Conservation (phyloP, 2,888 invertebrate genomes). For the Eupithecia subfuscata region DNA sequence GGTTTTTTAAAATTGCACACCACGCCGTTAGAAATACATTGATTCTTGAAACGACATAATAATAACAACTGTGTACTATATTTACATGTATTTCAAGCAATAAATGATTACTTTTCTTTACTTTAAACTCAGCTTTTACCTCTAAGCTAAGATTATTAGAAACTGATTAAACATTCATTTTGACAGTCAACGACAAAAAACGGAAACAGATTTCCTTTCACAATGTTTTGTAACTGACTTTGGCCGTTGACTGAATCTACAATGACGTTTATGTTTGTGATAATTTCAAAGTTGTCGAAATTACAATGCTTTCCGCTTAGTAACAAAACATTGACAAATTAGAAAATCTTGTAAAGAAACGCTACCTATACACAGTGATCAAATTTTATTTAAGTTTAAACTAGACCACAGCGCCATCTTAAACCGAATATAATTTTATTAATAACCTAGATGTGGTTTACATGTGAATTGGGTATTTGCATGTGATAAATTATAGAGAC, state of each 20-base stretch:
- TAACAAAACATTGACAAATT: neutral
- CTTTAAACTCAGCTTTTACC: no score
- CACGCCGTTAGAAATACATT: no score
- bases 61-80: no score
- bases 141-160: no score
- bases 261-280: neutral
- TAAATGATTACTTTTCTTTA: no score
- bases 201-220: no score
- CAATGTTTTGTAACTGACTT: neutral
- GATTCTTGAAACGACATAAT: no score
- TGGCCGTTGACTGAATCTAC: neutral
- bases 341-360: neutral
- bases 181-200: no score
- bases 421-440: neutral
- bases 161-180: no score
- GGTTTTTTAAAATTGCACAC: no score
- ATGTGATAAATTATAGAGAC: constrained; percentile 26
- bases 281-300: neutral
- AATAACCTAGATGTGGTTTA: constrained; percentile 20
- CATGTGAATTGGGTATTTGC: constrained; percentile 31
- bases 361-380: neutral
- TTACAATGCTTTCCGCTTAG: neutral
- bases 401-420: neutral
- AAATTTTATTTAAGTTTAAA: neutral
- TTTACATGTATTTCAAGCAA: no score